Base-by-base conservation (phyloP, 1,140 invertebrate genomes). In the Eriocheir sinensis region DNA sequence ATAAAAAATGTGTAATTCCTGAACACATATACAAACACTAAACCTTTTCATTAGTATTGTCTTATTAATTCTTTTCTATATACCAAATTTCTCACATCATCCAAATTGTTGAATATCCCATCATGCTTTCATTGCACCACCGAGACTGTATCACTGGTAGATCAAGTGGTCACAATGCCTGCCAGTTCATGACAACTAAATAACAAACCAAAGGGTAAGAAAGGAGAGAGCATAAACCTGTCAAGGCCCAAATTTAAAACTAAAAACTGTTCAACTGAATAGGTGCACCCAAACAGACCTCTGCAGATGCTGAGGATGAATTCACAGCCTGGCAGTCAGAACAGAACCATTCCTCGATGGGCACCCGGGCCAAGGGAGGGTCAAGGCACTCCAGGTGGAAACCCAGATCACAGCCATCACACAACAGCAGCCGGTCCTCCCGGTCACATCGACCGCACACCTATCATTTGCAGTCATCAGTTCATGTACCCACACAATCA, bases 381-480 rank as follows among this genome's bases (percentile, higher is more conserved):
- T 97, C 97, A 21, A 99, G 97, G 96, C 96, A 97, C 80, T 96
- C 95, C 94, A 96, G 96, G 95, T 96, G 96, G 96, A 96, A 97
- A 96, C 97, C 97, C 38, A 96, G 94, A 95, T 97, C 97, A 96
- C 97, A 97, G 12, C 97, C 97, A 96, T 99, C 99, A 97, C 99
- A 99, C 27, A 99, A 97, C 27, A 99, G 97, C 97, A 99, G 98
- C 15, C 98, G 97, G 96, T 99, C 98, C 97, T 99, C 99, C 88
- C 98, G 97, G 95, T 99, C 98, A 96, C 98, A 97, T 81, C 97
- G 97, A 81, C 98, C 97, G 97, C 99, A 99, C 36, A 99, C 97
- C 97, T 97, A 96, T 96, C 97, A 97, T 95, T 96, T 27, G 34
- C 15, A 94, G 8, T 79, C 53, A 96, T 72, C 53, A 92, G 32